Evolutionary conservation across 1,140 invertebrate species (phyloP), one percentile per base, ranked within the genome.

Genomic region (Drosophila tristis): DNA sequence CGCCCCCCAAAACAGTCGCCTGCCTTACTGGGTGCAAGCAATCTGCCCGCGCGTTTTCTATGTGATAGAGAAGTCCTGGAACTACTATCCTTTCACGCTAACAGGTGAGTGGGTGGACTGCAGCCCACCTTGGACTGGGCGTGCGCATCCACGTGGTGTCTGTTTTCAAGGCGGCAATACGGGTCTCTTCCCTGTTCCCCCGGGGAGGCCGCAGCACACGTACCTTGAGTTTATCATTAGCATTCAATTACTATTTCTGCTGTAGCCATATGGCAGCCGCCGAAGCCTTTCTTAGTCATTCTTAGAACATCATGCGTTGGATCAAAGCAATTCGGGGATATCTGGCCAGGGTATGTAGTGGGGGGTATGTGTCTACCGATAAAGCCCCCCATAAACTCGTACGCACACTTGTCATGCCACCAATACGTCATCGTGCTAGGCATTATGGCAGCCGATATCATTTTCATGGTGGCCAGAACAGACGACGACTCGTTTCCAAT

Each of bases 11-110:
- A 71, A 39, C 92, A 98, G 97, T 92, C 96, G 97, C 85, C 93
- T 98, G 55, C 97, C 97, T 15, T 96, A 96, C 90, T 98, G 97
- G 97, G 94, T 98, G 64, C 96, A 97, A 92, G 95, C 96, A 9
- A 91, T 98, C 42, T 95, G 97, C 90, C 97, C 97, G 64, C 95
- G 95, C 92, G 95, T 98, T 92, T 98, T 98, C 93, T 98, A 98
- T 92, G 94, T 98, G 0, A 98, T 96, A 68, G 97, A 98, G 92
- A 98, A 98, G 90, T 96, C 97, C 13, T 98, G 97, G 97, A 98
- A 98, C 92, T 98, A 97, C 93, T 98, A 98, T 93, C 97, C 97
- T 48, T 98, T 95, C 90, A 98, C 97, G 35, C 95, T 97, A 48
- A 98, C 97, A 94, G 96, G 96, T 96, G 93, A 82, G 35, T 31